Conservation (phyloP, 2,113 vertebrate genomes). For the Paratilapia polleni region DNA sequence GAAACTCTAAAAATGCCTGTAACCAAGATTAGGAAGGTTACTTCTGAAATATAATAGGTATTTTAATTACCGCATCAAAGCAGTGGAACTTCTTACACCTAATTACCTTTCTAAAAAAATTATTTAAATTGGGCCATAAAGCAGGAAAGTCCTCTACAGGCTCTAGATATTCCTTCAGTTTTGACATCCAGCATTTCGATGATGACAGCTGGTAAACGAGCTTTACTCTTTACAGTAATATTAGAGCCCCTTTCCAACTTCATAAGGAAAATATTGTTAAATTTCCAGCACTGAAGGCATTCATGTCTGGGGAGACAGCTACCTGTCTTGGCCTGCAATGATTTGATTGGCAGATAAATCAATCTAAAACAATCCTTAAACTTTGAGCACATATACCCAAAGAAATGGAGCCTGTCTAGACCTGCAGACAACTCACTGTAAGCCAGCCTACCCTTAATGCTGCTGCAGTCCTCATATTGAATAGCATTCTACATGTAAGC, state of each 20-base stretch:
- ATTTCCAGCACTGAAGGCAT: rapidly evolving
- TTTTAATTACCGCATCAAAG: slow-evolving; percentile 3
- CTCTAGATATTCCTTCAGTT: neutral
- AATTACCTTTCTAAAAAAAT: neutral
- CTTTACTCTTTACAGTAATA: neutral
- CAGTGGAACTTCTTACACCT: neutral
- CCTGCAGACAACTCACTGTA: neutral
- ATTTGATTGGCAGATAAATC: neutral
- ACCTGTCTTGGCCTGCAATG: neutral
- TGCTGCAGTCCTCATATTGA: neutral
- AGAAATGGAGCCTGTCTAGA: neutral
- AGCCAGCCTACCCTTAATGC: neutral
- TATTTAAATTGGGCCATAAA: neutral
- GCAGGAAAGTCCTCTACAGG: neutral
- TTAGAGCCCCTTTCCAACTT: neutral
- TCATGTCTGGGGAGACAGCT: neutral
- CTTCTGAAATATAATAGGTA: neutral
- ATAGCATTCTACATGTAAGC: neutral
- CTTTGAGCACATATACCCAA: neutral
- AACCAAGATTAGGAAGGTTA: neutral
- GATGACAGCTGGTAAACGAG: neutral
- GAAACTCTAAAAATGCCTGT: neutral
- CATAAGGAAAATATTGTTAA: neutral
- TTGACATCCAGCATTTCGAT: neutral
- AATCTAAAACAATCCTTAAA: neutral